Conservation (phyloP, 2,797 vertebrate species). For the Furcifer pardalis region DNA sequence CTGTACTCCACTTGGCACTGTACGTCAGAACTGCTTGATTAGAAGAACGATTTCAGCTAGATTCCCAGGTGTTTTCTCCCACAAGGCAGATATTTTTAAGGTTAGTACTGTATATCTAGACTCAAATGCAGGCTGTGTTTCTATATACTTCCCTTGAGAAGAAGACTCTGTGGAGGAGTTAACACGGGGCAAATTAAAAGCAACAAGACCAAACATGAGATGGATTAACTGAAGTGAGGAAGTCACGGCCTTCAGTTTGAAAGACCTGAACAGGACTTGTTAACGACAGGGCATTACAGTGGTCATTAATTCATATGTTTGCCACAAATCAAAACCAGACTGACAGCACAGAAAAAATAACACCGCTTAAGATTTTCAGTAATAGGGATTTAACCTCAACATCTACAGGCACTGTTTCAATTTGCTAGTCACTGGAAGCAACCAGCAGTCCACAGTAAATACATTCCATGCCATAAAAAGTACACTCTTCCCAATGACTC, state of each 20-base stretch:
- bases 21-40: not conserved
- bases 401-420: not conserved
- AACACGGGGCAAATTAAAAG: too few relatives aligned
- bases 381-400: not conserved
- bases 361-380: too few relatives aligned
- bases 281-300: too few relatives aligned
- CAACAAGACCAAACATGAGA: too few relatives aligned
- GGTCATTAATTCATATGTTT: too few relatives aligned
- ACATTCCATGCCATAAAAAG: conserved; percentile 36
- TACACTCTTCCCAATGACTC: conserved; percentile 24
- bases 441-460: not conserved
- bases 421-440: conserved; percentile 4
- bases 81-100: not conserved
- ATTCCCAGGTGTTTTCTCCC: not conserved
- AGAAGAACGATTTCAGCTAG: not conserved
- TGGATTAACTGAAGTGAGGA: too few relatives aligned
- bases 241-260: too few relatives aligned
- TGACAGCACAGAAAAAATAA: too few relatives aligned
- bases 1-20: not conserved
- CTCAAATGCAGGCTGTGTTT: not conserved
- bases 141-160: not conserved
- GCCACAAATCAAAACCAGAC: too few relatives aligned
- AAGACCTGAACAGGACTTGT: too few relatives aligned
- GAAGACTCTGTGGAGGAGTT: too few relatives aligned
- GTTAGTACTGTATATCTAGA: too few relatives aligned